Percentiles rank a stretch among this genome's conserved stretches.
Conservation (phyloP, 2,113 vertebrate genomes). For the Phrynosoma platyrhinos region DNA sequence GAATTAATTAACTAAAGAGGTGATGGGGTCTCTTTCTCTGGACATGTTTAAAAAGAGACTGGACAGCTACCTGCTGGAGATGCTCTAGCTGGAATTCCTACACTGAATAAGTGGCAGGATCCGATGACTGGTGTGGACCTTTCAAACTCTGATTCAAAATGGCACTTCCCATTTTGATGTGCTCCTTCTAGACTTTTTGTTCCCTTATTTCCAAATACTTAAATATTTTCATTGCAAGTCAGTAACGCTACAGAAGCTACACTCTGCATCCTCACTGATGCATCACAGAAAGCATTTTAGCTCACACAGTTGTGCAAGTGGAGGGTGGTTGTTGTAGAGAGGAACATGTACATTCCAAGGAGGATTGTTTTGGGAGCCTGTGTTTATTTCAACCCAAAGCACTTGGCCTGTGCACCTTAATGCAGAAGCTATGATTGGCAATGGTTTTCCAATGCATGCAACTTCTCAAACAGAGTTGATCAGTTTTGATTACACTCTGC, state of each 20-base stretch:
- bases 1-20: too few species aligned
- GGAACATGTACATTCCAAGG: background rate
- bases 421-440: background rate
- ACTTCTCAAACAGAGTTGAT: background rate
- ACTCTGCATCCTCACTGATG: background rate
- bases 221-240: background rate
- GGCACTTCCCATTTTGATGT: background rate
- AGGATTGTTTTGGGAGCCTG: background rate
- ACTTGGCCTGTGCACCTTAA: too few species aligned
- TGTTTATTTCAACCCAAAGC: background rate
- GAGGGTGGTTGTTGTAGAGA: background rate
- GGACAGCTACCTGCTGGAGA: too few species aligned
- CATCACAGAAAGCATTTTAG: background rate
- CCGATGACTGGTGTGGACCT: too few species aligned
- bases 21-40: too few species aligned
- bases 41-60: too few species aligned
- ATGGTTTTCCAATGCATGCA: background rate
- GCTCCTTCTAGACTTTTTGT: background rate
- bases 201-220: background rate
- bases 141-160: background rate
- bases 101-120: too few species aligned
- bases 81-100: too few species aligned
- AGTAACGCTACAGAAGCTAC: background rate
- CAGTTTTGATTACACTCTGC: background rate
- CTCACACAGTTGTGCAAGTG: too few species aligned